Evolutionary conservation across 2,113 vertebrate species (phyloP).

Genomic region (Thamnophis sirtalis): DNA sequence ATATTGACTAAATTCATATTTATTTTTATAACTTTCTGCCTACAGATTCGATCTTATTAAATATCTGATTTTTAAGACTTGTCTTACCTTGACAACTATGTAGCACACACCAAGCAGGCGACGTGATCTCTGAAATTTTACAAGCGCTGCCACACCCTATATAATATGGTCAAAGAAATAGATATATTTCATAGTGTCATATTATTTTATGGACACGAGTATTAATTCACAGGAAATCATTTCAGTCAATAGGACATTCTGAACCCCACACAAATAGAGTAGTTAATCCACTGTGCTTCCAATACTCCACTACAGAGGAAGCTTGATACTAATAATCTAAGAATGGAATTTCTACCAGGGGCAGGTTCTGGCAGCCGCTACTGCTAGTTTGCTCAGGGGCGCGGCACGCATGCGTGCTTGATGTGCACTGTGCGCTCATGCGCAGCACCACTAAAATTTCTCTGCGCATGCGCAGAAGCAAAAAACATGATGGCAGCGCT

Average conservation of each 20-base stretch:
- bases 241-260: background rate
- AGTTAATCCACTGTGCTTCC: background rate
- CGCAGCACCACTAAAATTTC: too few species aligned
- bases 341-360: background rate
- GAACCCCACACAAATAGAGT: background rate
- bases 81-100: constrained; percentile 92
- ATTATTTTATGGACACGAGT: background rate
- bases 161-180: constrained; percentile 69
- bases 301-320: background rate
- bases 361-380: too few species aligned
- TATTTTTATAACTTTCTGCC: background rate
- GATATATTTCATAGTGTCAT: background rate
- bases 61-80: background rate
- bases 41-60: background rate
- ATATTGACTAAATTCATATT: background rate
- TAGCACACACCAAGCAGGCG: constrained; percentile 93
- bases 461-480: too few species aligned
- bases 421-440: too few species aligned
- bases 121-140: constrained; percentile 88
- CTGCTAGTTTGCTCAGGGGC: too few species aligned
- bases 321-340: background rate
- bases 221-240: background rate
- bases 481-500: too few species aligned
- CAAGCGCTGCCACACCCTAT: constrained; percentile 87
- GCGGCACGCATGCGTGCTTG: too few species aligned